Evolutionary conservation across 2,797 vertebrate species (phyloP).

Genomic region (Manis javanica): DNA sequence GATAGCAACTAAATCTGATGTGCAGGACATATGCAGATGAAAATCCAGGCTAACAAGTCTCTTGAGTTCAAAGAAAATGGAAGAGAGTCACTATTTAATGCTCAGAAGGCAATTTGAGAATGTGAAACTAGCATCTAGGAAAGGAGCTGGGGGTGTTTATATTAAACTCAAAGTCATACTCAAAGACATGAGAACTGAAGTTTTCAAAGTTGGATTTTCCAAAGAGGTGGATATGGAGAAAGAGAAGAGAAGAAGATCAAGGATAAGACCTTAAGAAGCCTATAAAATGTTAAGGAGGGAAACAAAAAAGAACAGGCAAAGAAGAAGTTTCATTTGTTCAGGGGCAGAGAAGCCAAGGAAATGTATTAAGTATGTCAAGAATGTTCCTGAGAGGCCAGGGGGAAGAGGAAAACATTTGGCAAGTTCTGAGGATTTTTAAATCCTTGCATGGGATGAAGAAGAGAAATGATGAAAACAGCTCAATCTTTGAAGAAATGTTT

Average conservation of each 20-base stretch:
- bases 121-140: neutral
- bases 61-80: neutral
- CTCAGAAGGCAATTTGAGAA: neutral
- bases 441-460: neutral
- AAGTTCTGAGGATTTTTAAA: neutral
- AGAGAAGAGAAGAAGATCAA: neutral
- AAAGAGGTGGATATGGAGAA: conserved; percentile 14
- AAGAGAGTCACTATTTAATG: neutral
- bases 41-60: conserved; percentile 16
- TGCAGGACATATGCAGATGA: neutral
- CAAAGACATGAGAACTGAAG: neutral
- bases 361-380: neutral
- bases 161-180: conserved; percentile 25
- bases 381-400: neutral
- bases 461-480: neutral
- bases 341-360: neutral
- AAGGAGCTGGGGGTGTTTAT: neutral
- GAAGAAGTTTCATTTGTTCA: conserved; percentile 7
- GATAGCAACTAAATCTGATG: neutral
- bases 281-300: neutral
- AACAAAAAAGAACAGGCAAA: neutral
- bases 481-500: neutral
- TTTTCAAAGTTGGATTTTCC: conserved; percentile 29
- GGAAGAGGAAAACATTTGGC: neutral
- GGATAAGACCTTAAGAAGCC: neutral